These are phyloP conservation scores for Euura saliciscinereae DNA, from an alignment of 1,140 invertebrate genomes.

Conservation along the genomic window DNA sequence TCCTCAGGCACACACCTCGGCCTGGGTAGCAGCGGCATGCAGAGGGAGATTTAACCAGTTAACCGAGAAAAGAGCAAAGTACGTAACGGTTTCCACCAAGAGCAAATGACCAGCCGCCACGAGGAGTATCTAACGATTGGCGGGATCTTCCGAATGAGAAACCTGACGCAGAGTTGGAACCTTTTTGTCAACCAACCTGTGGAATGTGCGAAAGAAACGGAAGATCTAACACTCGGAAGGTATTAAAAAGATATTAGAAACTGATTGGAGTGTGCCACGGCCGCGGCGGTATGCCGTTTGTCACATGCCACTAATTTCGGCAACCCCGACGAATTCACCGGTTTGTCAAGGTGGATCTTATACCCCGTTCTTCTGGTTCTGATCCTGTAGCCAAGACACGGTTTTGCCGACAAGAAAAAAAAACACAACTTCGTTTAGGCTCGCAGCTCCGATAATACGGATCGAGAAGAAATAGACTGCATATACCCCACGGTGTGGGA, in stretches of 20 bases:
- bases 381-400: neutral
- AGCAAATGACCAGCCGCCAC: too few relatives aligned
- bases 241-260: too few relatives aligned
- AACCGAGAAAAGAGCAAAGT: neutral
- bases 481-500: neutral
- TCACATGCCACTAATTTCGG: neutral
- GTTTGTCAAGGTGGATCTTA: slow-evolving; percentile 13
- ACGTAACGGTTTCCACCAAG: too few relatives aligned
- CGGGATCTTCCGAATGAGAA: too few relatives aligned
- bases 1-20: neutral
- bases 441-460: neutral
- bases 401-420: neutral
- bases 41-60: neutral
- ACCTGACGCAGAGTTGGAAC: too few relatives aligned
- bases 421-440: slow-evolving; percentile 7
- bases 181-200: too few relatives aligned
- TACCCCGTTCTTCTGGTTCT: slow-evolving; percentile 6
- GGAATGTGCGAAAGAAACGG: too few relatives aligned
- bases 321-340: neutral
- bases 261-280: too few relatives aligned
- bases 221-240: too few relatives aligned
- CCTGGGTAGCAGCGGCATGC: neutral
- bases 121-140: too few relatives aligned
- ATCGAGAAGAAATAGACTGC: neutral
- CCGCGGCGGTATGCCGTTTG: too few relatives aligned